Evolutionary conservation across 2,888 invertebrate species (phyloP).

Genomic region (Hydrotaea cyrtoneurina): DNA sequence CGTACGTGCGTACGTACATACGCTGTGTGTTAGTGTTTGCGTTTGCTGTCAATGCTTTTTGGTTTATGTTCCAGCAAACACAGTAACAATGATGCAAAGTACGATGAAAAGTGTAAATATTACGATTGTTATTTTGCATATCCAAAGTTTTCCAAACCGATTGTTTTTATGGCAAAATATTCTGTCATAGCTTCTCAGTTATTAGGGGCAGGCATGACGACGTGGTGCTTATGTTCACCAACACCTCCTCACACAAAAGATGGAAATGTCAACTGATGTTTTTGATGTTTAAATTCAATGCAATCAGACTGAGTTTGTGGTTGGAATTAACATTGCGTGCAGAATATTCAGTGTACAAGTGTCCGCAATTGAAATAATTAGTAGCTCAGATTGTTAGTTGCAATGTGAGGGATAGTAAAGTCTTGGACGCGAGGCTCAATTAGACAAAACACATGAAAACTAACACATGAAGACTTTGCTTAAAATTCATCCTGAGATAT

Average conservation of each 20-base stretch:
- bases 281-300: background rate
- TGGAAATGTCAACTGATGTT: background rate
- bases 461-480: no score
- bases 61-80: background rate
- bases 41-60: slow-evolving; percentile 1
- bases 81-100: slow-evolving; percentile 2
- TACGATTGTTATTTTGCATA: slow-evolving; percentile 26
- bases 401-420: no score
- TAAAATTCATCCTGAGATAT: no score
- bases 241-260: background rate
- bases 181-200: background rate
- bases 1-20: background rate
- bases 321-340: background rate
- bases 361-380: background rate
- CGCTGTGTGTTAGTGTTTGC: background rate
- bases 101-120: slow-evolving; percentile 36
- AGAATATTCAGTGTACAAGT: background rate
- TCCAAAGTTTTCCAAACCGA: slow-evolving; percentile 1
- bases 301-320: background rate
- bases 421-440: no score
- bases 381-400: background rate
- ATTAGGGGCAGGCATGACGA: background rate
- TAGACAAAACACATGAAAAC: no score
- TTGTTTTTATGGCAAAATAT: slow-evolving; percentile 12
- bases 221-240: background rate